Evolutionary conservation across 2,113 vertebrate genomes (phyloP).

Genomic region (Megaleporinus macrocephalus): DNA sequence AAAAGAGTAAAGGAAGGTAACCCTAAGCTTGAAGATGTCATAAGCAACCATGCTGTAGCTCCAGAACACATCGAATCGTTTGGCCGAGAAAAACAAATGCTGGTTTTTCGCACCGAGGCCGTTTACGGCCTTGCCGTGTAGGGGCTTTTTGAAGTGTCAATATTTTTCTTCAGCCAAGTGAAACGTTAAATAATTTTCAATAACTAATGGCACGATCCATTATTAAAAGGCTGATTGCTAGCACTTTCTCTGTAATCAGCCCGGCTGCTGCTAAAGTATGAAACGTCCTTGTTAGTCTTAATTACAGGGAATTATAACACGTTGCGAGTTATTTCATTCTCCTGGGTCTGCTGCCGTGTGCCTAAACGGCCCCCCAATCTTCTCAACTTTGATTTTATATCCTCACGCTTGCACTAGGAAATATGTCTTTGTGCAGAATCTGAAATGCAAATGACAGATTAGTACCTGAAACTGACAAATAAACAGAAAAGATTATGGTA

Average conservation of each 20-base stretch:
- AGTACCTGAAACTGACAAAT: slow-evolving; percentile 38
- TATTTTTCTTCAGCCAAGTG: slow-evolving; percentile 17
- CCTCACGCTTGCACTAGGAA: no score
- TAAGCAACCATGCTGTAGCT: slow-evolving; percentile 68
- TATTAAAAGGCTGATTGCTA: not conserved
- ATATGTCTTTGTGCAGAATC: not conserved
- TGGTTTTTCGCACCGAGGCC: slow-evolving; percentile 59
- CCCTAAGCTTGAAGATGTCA: slow-evolving; percentile 73
- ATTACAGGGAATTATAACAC: slow-evolving; percentile 43
- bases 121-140: slow-evolving; percentile 42
- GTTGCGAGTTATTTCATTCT: slow-evolving; percentile 37
- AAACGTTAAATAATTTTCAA: not conserved
- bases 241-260: not conserved
- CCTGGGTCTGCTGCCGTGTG: not conserved
- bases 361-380: not conserved
- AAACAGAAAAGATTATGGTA: slow-evolving; percentile 30
- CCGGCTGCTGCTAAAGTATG: slow-evolving; percentile 51
- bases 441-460: slow-evolving; percentile 25
- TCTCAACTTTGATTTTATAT: not conserved
- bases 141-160: slow-evolving; percentile 52
- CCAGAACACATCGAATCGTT: slow-evolving; percentile 64
- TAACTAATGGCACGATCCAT: not conserved
- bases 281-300: slow-evolving; percentile 54
- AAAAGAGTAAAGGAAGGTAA: slow-evolving; percentile 60
- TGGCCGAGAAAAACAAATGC: slow-evolving; percentile 55